Percentiles rank a stretch among this genome's conserved stretches.
phyloP scores from a whole-genome alignment of 2,888 invertebrate species.

The Alloplasta piceator region DNA sequence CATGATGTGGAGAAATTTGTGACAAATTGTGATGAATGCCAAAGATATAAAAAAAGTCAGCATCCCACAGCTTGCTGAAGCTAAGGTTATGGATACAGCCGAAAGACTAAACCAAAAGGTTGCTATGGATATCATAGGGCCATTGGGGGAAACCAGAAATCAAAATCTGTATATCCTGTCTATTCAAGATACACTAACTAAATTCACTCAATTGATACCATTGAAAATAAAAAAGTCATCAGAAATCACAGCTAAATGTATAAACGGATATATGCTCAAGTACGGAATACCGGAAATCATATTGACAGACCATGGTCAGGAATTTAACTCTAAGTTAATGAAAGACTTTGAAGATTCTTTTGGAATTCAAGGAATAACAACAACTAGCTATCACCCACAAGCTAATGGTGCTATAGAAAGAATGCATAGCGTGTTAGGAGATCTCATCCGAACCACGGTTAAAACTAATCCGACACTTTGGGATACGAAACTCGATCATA shows the following conservation, averaged over 20 bases:
- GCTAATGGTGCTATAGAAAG: slow-evolving; percentile 52
- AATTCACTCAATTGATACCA: slow-evolving; percentile 64
- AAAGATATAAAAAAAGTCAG: slow-evolving; percentile 23
- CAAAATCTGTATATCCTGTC: slow-evolving; percentile 52
- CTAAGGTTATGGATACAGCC: slow-evolving; percentile 22
- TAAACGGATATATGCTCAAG: slow-evolving; percentile 31
- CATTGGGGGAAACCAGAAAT: slow-evolving; percentile 34
- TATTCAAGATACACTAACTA: slow-evolving; percentile 15
- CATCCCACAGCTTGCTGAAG: slow-evolving; percentile 18
- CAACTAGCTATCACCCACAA: slow-evolving; percentile 51
- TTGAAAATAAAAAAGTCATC: slow-evolving; percentile 64
- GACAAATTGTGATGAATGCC: slow-evolving; percentile 27
- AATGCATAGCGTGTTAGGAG: slow-evolving; percentile 30
- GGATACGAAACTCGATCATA: slow-evolving; percentile 16
- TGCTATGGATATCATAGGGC: slow-evolving; percentile 36
- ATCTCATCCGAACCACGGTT: slow-evolving; percentile 36
- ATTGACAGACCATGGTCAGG: slow-evolving; percentile 38
- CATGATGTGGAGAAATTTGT: slow-evolving; percentile 21
- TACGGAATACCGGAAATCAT: slow-evolving; percentile 47
- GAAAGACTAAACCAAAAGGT: slow-evolving; percentile 45
- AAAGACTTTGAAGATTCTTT: slow-evolving; percentile 45
- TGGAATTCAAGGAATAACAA: slow-evolving; percentile 26
- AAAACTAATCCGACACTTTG: slow-evolving; percentile 19
- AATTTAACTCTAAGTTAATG: slow-evolving; percentile 43
- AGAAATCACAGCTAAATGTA: slow-evolving; percentile 47